A percentile compares a stretch with the other conserved stretches of the same genome.
These are phyloP conservation scores for Chrysolina haemoptera DNA, from an alignment of 2,888 invertebrate genomes.

Conservation along the genomic window DNA sequence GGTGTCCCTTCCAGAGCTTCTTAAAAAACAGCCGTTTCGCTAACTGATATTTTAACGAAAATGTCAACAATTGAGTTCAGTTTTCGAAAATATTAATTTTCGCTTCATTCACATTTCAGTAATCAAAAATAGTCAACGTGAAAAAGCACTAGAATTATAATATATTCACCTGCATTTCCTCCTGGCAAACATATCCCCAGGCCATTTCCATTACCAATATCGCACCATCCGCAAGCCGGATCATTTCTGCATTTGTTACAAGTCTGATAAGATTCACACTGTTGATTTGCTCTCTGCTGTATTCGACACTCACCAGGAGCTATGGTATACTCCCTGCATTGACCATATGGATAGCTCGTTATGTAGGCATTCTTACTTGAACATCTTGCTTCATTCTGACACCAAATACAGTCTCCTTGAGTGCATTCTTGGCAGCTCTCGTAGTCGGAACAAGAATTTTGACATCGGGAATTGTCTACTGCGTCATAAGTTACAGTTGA, in stretches of 20 bases:
- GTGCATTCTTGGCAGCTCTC: conserved; percentile 93
- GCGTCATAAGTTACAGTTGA: conserved; percentile 64
- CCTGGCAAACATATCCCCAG: conserved; percentile 91
- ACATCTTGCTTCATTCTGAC: conserved; percentile 91
- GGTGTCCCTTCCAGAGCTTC: too few relatives aligned
- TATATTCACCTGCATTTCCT: conserved; percentile 74
- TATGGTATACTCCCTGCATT: conserved; percentile 97
- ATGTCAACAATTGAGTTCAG: too few relatives aligned
- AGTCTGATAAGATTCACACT: conserved; percentile 82
- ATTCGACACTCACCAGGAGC: conserved; percentile 69
- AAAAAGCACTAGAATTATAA: too few relatives aligned
- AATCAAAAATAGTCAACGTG: too few relatives aligned
- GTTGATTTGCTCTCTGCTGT: conserved; percentile 71
- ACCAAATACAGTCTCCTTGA: conserved; percentile 96
- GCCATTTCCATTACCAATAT: conserved; percentile 93
- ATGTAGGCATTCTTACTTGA: conserved; percentile 98
- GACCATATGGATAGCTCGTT: conserved; percentile 96
- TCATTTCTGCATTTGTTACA: conserved; percentile 88
- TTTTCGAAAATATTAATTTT: too few relatives aligned
- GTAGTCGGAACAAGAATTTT: conserved; percentile 85
- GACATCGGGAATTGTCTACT: conserved; percentile 74
- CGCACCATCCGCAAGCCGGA: conserved; percentile 98
- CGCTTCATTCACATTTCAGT: too few relatives aligned
- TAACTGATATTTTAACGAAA: too few relatives aligned
- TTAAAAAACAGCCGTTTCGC: too few relatives aligned